Conservation (phyloP, 2,797 vertebrate genomes). For the Moxostoma hubbsi region DNA sequence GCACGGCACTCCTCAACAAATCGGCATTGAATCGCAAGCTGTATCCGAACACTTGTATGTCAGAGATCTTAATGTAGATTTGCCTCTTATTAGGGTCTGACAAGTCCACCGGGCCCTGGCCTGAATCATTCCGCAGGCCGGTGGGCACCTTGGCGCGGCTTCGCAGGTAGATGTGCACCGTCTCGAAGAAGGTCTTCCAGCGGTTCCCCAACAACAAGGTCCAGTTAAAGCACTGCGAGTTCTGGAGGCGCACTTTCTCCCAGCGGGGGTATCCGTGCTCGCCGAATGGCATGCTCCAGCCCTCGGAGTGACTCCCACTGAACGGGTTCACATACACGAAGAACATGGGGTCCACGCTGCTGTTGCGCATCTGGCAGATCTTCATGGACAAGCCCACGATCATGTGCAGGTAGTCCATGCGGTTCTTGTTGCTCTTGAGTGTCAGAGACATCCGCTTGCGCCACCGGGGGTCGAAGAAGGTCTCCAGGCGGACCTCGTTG, state of each 20-base stretch:
- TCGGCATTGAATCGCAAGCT: slow-evolving; percentile 96
- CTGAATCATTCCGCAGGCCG: slow-evolving; percentile 91
- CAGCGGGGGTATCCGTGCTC: slow-evolving; percentile 96
- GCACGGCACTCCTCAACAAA: slow-evolving; percentile 94
- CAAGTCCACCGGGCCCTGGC: slow-evolving; percentile 94
- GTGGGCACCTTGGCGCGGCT: slow-evolving; percentile 95
- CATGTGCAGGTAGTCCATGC: slow-evolving; percentile 99
- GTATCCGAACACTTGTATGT: slow-evolving; percentile 97
- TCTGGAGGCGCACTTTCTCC: slow-evolving; percentile 95
- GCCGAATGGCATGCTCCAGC: slow-evolving; percentile 99
- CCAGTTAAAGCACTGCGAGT: slow-evolving; percentile 99
- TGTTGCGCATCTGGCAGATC: slow-evolving; percentile 98
- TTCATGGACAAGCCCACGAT: slow-evolving; percentile 97
- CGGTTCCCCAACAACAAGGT: slow-evolving; percentile 95
- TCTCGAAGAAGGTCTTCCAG: slow-evolving; percentile 99
- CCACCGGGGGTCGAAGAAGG: slow-evolving; percentile 97
- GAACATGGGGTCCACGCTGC: slow-evolving; percentile 98
- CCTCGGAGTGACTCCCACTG: slow-evolving; percentile 97
- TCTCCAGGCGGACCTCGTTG: slow-evolving; percentile 98
- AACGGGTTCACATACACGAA: slow-evolving; percentile 98
- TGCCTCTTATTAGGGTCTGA: slow-evolving; percentile 95
- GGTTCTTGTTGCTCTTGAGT: slow-evolving; percentile 98
- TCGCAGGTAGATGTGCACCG: slow-evolving; percentile 97
- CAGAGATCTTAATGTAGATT: slow-evolving; percentile 99
- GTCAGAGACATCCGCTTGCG: slow-evolving; percentile 99